Percentiles rank a stretch among this genome's conserved stretches.
Evolutionary conservation across 1,140 invertebrate genomes (phyloP).

Genomic region (Nephotettix cincticeps): DNA sequence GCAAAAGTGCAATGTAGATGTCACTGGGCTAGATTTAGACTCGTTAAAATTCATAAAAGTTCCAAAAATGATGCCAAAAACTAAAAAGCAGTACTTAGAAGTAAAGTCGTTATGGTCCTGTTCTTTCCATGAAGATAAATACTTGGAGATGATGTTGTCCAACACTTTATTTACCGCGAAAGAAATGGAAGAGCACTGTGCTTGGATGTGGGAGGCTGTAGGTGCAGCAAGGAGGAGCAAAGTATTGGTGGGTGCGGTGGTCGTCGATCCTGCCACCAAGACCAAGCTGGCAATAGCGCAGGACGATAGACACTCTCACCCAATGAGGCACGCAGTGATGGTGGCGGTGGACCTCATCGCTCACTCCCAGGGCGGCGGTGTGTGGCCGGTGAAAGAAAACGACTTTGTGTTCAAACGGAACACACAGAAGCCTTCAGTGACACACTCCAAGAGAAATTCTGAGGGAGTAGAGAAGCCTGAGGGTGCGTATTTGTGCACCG

Average conservation of each 20-base stretch:
- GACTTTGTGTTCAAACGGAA: slow-evolving; percentile 1
- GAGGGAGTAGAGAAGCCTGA: neutral
- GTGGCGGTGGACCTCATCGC: slow-evolving; percentile 83
- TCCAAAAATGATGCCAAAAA: slow-evolving; percentile 58
- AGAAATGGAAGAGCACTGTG: slow-evolving; percentile 59
- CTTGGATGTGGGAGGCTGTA: slow-evolving; percentile 62
- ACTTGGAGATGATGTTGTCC: slow-evolving; percentile 62
- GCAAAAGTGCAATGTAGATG: neutral
- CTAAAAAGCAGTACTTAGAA: slow-evolving; percentile 65
- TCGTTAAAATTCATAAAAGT: slow-evolving; percentile 58
- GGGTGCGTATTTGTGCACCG: slow-evolving; percentile 84
- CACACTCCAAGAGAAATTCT: slow-evolving; percentile 1
- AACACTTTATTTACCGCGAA: slow-evolving; percentile 61
- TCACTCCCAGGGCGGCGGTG: slow-evolving; percentile 75
- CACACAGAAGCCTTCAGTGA: neutral
- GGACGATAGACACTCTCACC: slow-evolving; percentile 61
- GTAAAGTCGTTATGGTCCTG: slow-evolving; percentile 72
- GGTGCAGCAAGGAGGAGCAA: slow-evolving; percentile 44
- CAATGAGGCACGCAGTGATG: slow-evolving; percentile 84
- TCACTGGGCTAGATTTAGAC: slow-evolving; percentile 51
- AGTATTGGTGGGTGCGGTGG: slow-evolving; percentile 55
- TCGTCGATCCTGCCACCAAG: slow-evolving; percentile 64
- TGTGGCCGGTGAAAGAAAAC: slow-evolving; percentile 52
- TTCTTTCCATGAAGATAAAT: slow-evolving; percentile 79
- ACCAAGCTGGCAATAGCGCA: slow-evolving; percentile 65